A percentile compares a stretch with the other conserved stretches of the same genome.
Evolutionary conservation across 1,140 invertebrate species (phyloP).

Genomic region (Acromyrmex echinatior): DNA sequence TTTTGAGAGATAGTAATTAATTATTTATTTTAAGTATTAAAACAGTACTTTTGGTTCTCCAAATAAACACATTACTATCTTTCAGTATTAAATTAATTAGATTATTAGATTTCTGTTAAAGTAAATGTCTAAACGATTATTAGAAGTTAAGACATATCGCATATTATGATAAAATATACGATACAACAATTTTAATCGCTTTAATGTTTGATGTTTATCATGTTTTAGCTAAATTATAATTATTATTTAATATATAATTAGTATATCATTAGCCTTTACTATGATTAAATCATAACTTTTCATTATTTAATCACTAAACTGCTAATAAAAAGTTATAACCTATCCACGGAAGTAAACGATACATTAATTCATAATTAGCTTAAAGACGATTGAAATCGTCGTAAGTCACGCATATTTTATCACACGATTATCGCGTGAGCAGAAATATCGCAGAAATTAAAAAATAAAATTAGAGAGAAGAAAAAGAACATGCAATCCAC

Average conservation of each 20-base stretch:
- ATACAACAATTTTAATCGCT: neutral
- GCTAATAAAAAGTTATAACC: neutral
- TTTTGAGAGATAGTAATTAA: no score
- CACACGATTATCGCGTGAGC: neutral
- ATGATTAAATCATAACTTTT: conserved; percentile 2
- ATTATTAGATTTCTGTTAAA: no score
- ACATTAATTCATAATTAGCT: neutral
- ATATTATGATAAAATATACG: neutral
- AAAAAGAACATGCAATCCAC: neutral
- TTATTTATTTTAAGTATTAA: no score
- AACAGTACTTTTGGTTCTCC: no score
- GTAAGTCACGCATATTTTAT: conserved; percentile 13
- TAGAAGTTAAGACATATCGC: neutral
- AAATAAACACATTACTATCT: no score
- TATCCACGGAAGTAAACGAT: neutral
- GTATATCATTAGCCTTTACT: neutral
- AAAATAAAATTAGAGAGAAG: neutral
- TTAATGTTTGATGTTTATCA: neutral
- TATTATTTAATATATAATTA: neutral
- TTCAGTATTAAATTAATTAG: no score
- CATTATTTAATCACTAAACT: neutral
- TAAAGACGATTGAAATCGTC: neutral
- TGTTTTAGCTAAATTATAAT: neutral
- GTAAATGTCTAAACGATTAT: no score
- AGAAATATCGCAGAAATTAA: neutral